These are phyloP conservation scores for Caenorhabditis afra DNA, from an alignment of 2,888 invertebrate genomes.

Conservation along the genomic window DNA sequence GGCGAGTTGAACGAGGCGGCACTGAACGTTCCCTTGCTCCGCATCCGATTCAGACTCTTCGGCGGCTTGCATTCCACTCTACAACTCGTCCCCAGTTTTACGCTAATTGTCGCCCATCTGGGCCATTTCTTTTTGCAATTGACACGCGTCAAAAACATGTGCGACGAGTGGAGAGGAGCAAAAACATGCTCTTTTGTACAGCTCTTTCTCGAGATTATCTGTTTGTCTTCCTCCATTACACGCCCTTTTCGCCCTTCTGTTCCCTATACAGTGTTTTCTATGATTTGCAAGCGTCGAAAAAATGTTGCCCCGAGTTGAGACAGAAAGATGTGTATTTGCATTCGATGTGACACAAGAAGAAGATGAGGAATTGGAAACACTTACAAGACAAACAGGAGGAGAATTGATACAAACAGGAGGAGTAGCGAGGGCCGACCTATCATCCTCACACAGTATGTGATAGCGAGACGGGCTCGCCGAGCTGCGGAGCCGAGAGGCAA, in stretches of 20 bases:
- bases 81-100: conserved; percentile 4
- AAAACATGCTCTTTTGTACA: conserved; percentile 5
- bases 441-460: conserved; percentile 53
- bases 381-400: conserved; percentile 54
- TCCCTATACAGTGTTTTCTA: not conserved
- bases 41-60: conserved; percentile 59
- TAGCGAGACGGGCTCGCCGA: conserved; percentile 16
- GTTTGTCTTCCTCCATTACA: not conserved
- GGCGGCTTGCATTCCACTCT: conserved; percentile 58
- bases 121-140: too few species aligned
- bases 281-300: too few species aligned
- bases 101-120: conserved; percentile 5
- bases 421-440: conserved; percentile 31
- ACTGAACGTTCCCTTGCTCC: conserved; percentile 57
- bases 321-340: too few species aligned
- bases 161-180: not conserved
- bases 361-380: conserved; percentile 41
- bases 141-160: conserved; percentile 33
- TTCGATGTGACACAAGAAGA: conserved; percentile 11
- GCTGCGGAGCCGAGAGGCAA: conserved; percentile 15
- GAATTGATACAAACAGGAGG: conserved; percentile 49
- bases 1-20: conserved; percentile 50
- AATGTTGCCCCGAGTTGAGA: too few species aligned
- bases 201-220: conserved; percentile 1
- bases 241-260: not conserved